Percentiles rank a stretch among this genome's conserved stretches.
Conservation (phyloP, 2,113 vertebrate genomes). For the Cavia aperea region DNA sequence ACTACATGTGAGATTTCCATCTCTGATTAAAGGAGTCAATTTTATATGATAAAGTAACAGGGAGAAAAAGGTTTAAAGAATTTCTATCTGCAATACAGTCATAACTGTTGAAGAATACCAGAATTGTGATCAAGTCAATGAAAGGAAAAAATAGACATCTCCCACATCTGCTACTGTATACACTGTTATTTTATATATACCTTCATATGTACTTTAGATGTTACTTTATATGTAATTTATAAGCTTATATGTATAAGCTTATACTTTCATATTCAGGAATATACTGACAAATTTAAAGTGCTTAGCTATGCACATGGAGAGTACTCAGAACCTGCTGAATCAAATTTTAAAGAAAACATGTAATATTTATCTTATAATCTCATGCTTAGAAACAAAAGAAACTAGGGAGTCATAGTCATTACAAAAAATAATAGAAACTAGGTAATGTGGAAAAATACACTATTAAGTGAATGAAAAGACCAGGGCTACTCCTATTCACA, state of each 20-base stretch:
- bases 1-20: background rate
- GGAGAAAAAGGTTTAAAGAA: background rate
- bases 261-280: background rate
- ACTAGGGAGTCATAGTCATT: background rate
- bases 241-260: background rate
- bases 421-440: slow-evolving; percentile 1
- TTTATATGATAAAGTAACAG: background rate
- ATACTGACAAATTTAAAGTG: background rate
- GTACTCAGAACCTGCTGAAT: background rate
- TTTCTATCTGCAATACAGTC: background rate
- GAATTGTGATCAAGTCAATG: slow-evolving; percentile 26
- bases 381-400: slow-evolving; percentile 6
- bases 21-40: background rate
- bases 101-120: background rate
- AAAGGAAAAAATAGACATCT: slow-evolving; percentile 35
- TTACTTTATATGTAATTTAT: too few relatives aligned
- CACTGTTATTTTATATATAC: background rate
- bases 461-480: background rate
- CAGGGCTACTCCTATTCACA: background rate
- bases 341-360: background rate
- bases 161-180: background rate
- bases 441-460: background rate
- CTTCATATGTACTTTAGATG: too few relatives aligned
- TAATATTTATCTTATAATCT: slow-evolving; percentile 12
- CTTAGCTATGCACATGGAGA: background rate